Base-by-base conservation (phyloP, 2,888 invertebrate genomes). In the Lasiommata megera region DNA sequence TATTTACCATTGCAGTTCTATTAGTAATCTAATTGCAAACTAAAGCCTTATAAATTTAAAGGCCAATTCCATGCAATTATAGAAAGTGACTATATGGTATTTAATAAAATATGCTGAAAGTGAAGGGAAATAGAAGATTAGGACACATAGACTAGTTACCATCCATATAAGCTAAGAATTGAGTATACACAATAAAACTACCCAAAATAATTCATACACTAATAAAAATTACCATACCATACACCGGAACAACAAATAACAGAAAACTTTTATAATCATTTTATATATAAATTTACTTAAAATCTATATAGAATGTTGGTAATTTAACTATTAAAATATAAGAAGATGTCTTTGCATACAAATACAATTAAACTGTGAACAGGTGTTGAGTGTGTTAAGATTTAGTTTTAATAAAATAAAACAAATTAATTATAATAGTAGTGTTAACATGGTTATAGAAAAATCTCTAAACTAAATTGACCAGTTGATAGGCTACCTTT, bases 291-390 rank as follows among this genome's bases (percentile, higher is more conserved):
- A 44, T 9, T 11, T 31, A 31, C 46, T 46, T 46, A 44, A 14
- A 41, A 29, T 6, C 31, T 46, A 46, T 8, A 14, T 29, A 46
- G 46, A 46, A 46, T 46, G 46, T 31, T 44, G 44, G 29, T 14
- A 29, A 14, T 44, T 9, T 12, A 6, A 44, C 1, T 5, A 44
- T 14, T 23, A 14, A 37, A 14, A 12, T 37, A 14, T 2, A 23
- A 34, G 11, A 3, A 31, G 8, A 31, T 9, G 31, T 31, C 31
- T 31, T 9, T 34, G 1, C 34, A 34, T 1, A 1, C 1, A 1
- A 34, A 11, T 11, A 34, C 11, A 34, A 1, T 34, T 1, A 34
- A 34, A 11, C 11, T 34, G 11, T 34, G 1, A 34, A 3, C 23
- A 5, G 5, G 23, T 23, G 2, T 23, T 34, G 34, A 34, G 11